Conservation (phyloP, 2,888 invertebrate genomes). For the Drosophila paranaensis region DNA sequence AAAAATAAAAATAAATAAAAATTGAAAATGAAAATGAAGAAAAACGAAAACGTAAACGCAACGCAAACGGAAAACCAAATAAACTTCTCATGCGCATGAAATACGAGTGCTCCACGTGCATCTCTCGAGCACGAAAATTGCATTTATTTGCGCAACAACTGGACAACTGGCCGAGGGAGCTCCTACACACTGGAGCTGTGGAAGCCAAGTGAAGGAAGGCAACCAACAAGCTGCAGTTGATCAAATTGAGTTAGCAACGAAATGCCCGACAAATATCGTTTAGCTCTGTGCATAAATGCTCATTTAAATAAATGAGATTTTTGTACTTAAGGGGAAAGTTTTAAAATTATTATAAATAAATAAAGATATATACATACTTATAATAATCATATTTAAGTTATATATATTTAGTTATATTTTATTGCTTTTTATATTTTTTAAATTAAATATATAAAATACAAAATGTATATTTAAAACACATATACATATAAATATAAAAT, state of each 20-base stretch:
- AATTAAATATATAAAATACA: too few relatives aligned
- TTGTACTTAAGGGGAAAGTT: background rate
- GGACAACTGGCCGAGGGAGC: background rate
- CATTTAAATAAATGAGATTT: background rate
- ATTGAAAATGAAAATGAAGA: background rate
- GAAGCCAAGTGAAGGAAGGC: background rate
- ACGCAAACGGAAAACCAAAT: conserved; percentile 30
- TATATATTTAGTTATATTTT: too few relatives aligned
- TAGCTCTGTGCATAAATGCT: background rate
- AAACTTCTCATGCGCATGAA: conserved; percentile 48
- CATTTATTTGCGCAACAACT: conserved; percentile 29
- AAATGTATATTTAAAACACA: too few relatives aligned
- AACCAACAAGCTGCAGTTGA: conserved; percentile 9
- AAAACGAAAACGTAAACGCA: conserved; percentile 11
- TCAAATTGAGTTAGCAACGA: background rate
- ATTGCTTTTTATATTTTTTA: too few relatives aligned
- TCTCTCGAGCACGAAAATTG: conserved; percentile 40
- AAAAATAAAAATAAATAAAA: background rate
- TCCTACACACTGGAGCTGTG: background rate
- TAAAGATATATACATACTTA: too few relatives aligned
- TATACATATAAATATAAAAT: too few relatives aligned
- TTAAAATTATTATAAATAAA: background rate
- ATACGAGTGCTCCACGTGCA: conserved; percentile 28
- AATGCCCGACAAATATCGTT: background rate
- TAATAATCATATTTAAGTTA: too few relatives aligned